A percentile compares a stretch with the other conserved stretches of the same genome.
Evolutionary conservation across 2,888 invertebrate genomes (phyloP).

Genomic region (Stegana nigrithorax): DNA sequence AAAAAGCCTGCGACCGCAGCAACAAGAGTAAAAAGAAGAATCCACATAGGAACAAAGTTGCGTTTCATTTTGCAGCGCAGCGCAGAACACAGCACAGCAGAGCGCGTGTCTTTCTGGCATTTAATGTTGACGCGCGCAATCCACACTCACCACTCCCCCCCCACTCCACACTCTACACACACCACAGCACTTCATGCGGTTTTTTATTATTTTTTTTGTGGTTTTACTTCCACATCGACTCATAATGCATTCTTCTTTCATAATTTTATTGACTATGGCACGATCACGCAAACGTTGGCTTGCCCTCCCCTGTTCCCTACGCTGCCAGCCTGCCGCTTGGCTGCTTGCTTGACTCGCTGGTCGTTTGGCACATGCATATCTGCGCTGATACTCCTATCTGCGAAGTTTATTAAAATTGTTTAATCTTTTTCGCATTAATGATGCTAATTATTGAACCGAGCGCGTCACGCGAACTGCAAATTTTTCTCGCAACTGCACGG

Average conservation of each 20-base stretch:
- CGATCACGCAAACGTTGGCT: slow-evolving; percentile 7
- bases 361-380: no score
- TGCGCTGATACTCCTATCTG: no score
- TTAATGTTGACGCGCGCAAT: no score
- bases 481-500: no score
- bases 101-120: not conserved
- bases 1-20: not conserved
- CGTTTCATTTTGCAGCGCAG: not conserved
- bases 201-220: not conserved
- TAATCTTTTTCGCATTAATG: slow-evolving; percentile 15
- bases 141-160: no score
- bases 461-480: not conserved
- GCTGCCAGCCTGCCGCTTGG: no score
- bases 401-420: slow-evolving; percentile 11
- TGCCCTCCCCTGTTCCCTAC: no score
- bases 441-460: not conserved
- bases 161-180: no score
- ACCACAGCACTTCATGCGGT: no score
- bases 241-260: no score
- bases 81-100: not conserved
- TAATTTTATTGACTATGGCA: slow-evolving; percentile 10
- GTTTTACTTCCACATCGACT: no score
- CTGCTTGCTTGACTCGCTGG: no score
- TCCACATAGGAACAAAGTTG: not conserved
- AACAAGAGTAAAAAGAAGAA: not conserved